Percentiles rank a stretch among this genome's conserved stretches.
Evolutionary conservation across 2,797 vertebrate species (phyloP).

Genomic region (Ispidina picta): DNA sequence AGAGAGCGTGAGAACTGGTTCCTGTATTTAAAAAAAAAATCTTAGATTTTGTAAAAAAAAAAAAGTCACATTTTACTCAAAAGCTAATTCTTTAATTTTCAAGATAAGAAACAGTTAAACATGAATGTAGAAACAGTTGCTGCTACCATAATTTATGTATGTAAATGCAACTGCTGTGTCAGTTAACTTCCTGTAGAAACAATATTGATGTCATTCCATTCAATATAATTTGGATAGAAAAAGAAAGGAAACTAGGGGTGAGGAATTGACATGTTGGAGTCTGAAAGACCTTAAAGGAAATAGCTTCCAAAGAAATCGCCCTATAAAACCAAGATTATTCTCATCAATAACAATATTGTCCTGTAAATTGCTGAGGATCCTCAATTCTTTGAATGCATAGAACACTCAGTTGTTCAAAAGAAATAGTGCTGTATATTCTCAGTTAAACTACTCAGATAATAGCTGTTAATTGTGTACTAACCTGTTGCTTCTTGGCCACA

Average conservation of each 20-base stretch:
- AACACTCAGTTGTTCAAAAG: not conserved
- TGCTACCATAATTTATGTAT: not conserved
- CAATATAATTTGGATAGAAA: not conserved
- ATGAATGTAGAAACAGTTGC: not conserved
- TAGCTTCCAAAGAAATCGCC: not conserved
- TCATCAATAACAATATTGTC: not conserved
- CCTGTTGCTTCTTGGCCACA: rapidly evolving
- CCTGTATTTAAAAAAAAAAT: not conserved
- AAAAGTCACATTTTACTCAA: not conserved
- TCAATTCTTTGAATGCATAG: not conserved
- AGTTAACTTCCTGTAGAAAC: not conserved
- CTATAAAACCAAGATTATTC: not conserved
- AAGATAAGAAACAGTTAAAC: not conserved
- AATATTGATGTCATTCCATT: not conserved
- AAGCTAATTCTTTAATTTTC: not conserved
- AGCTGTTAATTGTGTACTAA: not conserved
- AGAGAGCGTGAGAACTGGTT: not conserved
- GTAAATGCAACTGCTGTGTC: not conserved
- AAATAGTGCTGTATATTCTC: not conserved
- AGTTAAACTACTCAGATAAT: not conserved
- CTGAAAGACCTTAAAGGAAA: not conserved
- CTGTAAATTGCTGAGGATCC: not conserved
- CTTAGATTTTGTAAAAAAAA: not conserved
- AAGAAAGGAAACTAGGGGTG: not conserved
- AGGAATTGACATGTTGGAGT: not conserved